These are phyloP conservation scores for Steinernema carpocapsae DNA, from an alignment of 2,888 invertebrate genomes.

Conservation along the genomic window DNA sequence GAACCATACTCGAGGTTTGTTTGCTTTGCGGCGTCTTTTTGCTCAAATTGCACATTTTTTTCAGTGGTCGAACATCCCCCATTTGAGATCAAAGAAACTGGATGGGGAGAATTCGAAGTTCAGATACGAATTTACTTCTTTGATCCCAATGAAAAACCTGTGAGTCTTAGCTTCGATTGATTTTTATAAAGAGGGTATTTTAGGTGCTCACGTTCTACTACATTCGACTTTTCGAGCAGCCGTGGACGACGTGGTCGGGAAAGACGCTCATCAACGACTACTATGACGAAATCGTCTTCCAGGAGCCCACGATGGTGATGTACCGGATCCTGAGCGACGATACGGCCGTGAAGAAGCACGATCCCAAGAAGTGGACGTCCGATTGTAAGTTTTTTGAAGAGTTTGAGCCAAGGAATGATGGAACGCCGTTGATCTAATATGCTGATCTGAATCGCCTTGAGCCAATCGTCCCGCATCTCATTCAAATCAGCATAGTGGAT, in stretches of 20 bases:
- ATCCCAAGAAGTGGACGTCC: slow-evolving; percentile 47
- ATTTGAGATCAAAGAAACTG: slow-evolving; percentile 95
- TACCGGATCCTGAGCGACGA: slow-evolving; percentile 46
- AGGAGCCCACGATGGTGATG: slow-evolving; percentile 57
- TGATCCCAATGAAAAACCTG: slow-evolving; percentile 91
- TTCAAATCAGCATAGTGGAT: no score
- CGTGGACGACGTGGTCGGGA: slow-evolving; percentile 48
- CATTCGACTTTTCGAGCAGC: slow-evolving; percentile 59
- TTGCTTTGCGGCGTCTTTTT: slow-evolving; percentile 20
- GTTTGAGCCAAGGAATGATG: no score
- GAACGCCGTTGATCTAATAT: no score
- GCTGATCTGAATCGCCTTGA: no score
- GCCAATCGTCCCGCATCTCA: no score
- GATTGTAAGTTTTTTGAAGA: slow-evolving; percentile 52
- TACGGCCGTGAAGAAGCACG: slow-evolving; percentile 47
- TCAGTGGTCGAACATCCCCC: slow-evolving; percentile 88
- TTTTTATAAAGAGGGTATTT: slow-evolving; percentile 33
- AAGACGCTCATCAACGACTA: slow-evolving; percentile 58
- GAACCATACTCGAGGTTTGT: slow-evolving; percentile 78
- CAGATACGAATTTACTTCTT: slow-evolving; percentile 95
- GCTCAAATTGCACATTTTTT: no score
- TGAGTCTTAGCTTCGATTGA: slow-evolving; percentile 70
- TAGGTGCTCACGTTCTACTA: slow-evolving; percentile 60
- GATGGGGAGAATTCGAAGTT: slow-evolving; percentile 99
- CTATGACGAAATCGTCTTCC: slow-evolving; percentile 63